These are phyloP conservation scores for Pygoscelis antarcticus DNA, from an alignment of 2,113 vertebrate species.

Conservation along the genomic window DNA sequence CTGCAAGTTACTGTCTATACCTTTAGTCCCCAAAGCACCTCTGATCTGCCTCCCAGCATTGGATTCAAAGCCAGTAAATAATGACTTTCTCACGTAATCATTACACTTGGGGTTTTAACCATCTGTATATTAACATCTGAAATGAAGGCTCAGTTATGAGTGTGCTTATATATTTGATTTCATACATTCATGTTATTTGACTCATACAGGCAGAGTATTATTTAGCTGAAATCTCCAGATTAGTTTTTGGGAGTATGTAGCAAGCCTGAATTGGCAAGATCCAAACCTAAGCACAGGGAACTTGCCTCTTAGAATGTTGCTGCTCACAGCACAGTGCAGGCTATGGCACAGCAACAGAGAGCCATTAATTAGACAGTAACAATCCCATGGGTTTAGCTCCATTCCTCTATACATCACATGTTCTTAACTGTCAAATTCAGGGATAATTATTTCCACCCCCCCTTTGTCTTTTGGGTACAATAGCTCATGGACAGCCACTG, in stretches of 20 bases:
- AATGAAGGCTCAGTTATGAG: neutral
- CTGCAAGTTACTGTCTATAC: neutral
- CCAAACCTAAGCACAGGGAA: slow-evolving; percentile 30
- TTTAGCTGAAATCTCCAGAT: neutral
- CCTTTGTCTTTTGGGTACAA: slow-evolving; percentile 57
- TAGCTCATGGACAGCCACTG: slow-evolving; percentile 42
- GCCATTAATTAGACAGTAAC: slow-evolving; percentile 66
- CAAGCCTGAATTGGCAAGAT: slow-evolving; percentile 10
- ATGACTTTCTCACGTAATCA: neutral
- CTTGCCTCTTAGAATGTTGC: slow-evolving; percentile 32
- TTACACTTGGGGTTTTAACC: neutral
- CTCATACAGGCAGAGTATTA: neutral
- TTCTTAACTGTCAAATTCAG: slow-evolving; percentile 64
- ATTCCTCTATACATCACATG: slow-evolving; percentile 64
- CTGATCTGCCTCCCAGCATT: neutral
- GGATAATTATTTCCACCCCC: neutral
- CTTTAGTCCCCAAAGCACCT: neutral
- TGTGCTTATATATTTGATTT: neutral
- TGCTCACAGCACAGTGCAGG: slow-evolving; percentile 43
- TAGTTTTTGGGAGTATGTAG: neutral
- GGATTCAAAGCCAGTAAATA: neutral
- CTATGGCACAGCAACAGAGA: slow-evolving; percentile 63
- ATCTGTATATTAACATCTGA: neutral
- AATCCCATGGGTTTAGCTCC: slow-evolving; percentile 61
- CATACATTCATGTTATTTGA: neutral